phyloP scores from a whole-genome alignment of 2,113 vertebrate species.

The Podilymbus podiceps region DNA sequence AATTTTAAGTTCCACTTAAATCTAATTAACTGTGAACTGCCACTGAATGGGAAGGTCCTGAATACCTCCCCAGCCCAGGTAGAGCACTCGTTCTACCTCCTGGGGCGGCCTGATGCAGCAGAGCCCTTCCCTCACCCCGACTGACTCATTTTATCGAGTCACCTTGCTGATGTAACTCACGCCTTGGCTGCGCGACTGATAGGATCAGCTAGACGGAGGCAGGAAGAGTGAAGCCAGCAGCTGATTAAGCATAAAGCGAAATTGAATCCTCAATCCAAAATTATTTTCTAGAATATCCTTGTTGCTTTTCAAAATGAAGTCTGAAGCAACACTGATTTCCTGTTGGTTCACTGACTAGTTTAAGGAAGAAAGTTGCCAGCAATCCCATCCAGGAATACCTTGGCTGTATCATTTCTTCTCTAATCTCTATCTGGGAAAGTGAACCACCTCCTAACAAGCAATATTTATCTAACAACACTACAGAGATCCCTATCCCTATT shows the following conservation, averaged over 20 bases:
- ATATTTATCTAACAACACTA: slow-evolving; percentile 35
- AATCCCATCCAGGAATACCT: slow-evolving; percentile 2
- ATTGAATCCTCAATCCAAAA: neutral
- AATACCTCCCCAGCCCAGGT: neutral
- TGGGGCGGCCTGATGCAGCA: neutral
- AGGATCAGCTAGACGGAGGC: neutral
- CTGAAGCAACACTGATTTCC: neutral
- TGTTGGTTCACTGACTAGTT: neutral
- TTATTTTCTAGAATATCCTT: neutral
- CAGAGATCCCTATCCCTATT: slow-evolving; percentile 1
- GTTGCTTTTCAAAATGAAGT: neutral
- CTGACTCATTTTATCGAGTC: neutral
- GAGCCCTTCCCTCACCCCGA: rapidly evolving
- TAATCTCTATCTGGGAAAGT: slow-evolving; percentile 42
- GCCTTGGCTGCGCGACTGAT: neutral
- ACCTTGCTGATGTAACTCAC: neutral
- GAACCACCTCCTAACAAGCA: slow-evolving; percentile 30
- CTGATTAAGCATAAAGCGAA: slow-evolving; percentile 1
- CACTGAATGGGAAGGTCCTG: neutral
- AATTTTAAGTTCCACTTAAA: neutral
- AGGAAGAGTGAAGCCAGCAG: neutral
- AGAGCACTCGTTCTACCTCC: neutral
- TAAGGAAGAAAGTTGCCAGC: slow-evolving; percentile 10
- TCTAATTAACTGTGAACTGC: neutral
- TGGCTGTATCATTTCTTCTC: neutral